Conservation (phyloP, 2,113 vertebrate species). For the Atlantisia rogersi region DNA sequence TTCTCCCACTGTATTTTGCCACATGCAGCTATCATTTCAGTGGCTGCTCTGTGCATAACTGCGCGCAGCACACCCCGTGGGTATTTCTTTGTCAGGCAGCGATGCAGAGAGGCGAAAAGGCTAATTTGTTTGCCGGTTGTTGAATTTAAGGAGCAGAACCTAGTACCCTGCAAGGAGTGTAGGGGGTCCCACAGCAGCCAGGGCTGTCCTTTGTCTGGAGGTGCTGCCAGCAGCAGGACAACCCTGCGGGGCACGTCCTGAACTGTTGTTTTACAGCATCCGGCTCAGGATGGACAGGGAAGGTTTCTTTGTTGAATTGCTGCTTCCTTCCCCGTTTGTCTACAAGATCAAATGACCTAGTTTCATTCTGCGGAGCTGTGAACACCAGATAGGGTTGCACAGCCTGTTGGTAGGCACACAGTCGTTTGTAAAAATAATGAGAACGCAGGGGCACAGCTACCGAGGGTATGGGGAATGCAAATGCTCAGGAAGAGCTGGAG, state of each 20-base stretch:
- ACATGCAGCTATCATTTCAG: background rate
- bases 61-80: background rate
- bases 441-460: background rate
- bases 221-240: background rate
- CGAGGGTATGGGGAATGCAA: background rate
- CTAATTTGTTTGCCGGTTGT: background rate
- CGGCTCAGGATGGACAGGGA: background rate
- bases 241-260: background rate
- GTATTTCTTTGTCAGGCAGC: background rate
- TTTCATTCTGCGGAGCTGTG: background rate
- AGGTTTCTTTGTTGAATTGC: background rate
- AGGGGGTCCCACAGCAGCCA: background rate
- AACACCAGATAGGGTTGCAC: background rate
- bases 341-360: background rate
- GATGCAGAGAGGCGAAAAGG: fast-evolving
- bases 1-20: background rate
- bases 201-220: background rate
- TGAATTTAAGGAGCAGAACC: background rate
- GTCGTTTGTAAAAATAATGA: background rate
- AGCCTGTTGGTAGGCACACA: background rate
- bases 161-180: background rate
- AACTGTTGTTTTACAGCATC: fast-evolving
- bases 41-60: background rate
- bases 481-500: background rate
- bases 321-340: background rate